Percentiles rank a stretch among this genome's conserved stretches.
phyloP scores from a whole-genome alignment of 64 coral and sea anemone species.

The Montipora cactus region DNA sequence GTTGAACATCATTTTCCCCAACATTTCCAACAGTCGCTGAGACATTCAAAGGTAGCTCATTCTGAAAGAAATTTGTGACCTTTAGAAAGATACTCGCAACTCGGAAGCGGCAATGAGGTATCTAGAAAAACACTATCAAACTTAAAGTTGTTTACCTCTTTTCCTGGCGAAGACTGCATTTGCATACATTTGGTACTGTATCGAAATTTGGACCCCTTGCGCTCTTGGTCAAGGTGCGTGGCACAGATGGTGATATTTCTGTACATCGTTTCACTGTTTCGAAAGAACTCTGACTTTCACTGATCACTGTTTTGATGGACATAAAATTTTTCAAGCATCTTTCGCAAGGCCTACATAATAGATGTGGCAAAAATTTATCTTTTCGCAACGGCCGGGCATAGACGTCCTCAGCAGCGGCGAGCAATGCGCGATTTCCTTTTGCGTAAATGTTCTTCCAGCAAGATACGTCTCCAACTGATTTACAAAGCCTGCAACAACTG shows the following conservation, averaged over 20 bases:
- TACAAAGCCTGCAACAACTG: slow-evolving; percentile 58
- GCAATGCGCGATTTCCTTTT: slow-evolving; percentile 16
- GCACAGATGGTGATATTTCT: not conserved
- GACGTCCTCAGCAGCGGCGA: slow-evolving; percentile 9
- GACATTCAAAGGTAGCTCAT: not conserved
- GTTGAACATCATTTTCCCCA: not conserved
- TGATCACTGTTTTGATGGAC: no score
- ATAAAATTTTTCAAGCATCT: not conserved
- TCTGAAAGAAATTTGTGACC: slow-evolving; percentile 5
- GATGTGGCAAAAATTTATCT: slow-evolving; percentile 26
- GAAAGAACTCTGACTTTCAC: no score
- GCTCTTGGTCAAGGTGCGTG: not conserved
- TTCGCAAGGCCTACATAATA: slow-evolving; percentile 57
- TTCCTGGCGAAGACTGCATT: slow-evolving; percentile 12
- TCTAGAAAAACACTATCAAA: not conserved
- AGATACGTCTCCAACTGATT: slow-evolving; percentile 22
- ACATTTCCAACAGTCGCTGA: not conserved
- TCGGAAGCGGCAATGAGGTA: not conserved
- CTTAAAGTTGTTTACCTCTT: not conserved
- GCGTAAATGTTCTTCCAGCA: slow-evolving; percentile 25
- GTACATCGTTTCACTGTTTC: not conserved
- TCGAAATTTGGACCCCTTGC: not conserved
- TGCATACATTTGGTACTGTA: not conserved
- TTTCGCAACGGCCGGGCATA: slow-evolving; percentile 31
- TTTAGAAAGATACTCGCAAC: not conserved